These are phyloP conservation scores for Chironomus striatipennis DNA, from an alignment of 1,140 invertebrate species.

Conservation along the genomic window DNA sequence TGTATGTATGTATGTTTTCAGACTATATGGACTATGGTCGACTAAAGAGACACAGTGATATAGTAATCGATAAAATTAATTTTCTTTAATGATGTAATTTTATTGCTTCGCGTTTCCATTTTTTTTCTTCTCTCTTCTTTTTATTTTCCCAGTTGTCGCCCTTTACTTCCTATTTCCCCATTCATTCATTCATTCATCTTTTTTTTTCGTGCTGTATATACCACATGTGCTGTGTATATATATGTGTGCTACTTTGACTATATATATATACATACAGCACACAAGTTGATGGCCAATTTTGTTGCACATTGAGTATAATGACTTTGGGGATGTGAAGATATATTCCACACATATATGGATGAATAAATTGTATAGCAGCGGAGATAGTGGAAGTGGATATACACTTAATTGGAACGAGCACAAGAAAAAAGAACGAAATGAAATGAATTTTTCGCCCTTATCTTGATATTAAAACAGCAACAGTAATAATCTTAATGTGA, in stretches of 20 bases:
- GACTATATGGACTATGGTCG: neutral
- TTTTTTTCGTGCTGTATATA: neutral
- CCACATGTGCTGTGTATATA: no score
- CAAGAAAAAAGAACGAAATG: no score
- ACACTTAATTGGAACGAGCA: no score
- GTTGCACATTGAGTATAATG: neutral
- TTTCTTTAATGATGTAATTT: slow-evolving; percentile 24
- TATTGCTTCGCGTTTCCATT: slow-evolving; percentile 19
- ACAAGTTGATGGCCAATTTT: slow-evolving; percentile 1
- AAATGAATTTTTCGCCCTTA: neutral
- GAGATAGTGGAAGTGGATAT: no score
- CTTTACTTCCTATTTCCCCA: neutral
- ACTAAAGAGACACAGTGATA: neutral
- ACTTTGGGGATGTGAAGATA: neutral
- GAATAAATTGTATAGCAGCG: no score
- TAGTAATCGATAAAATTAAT: slow-evolving; percentile 23
- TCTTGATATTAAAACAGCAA: neutral
- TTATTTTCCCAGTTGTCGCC: neutral
- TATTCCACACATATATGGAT: neutral
- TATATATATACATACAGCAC: neutral
- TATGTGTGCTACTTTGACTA: no score
- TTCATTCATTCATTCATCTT: neutral
- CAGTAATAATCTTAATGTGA: neutral
- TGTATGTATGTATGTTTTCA: neutral
- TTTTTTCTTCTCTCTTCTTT: no score